These are phyloP conservation scores for Serripes groenlandicus DNA, from an alignment of 2,888 invertebrate species.

Conservation along the genomic window DNA sequence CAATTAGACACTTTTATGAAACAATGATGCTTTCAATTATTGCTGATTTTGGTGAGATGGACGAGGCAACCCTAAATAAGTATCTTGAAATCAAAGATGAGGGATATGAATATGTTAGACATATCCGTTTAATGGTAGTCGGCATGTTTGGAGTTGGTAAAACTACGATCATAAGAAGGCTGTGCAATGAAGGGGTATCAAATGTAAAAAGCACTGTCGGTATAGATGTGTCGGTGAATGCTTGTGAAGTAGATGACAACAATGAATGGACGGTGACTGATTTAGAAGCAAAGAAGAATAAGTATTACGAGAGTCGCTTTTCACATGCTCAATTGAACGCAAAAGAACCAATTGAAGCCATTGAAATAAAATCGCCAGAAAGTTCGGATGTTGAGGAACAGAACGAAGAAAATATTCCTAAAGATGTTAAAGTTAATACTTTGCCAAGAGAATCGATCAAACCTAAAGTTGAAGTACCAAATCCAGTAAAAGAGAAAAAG, in stretches of 20 bases:
- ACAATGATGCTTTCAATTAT: neutral
- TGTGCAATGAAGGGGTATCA: neutral
- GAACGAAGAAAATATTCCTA: neutral
- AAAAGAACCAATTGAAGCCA: no score
- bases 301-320: neutral
- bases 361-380: neutral
- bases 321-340: no score
- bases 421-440: neutral
- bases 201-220: conserved; percentile 3
- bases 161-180: neutral
- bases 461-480: neutral
- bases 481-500: neutral
- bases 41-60: neutral
- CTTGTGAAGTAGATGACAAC: neutral
- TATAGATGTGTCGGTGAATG: conserved; percentile 1
- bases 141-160: conserved; percentile 11
- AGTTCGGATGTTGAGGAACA: neutral
- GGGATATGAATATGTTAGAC: neutral
- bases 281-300: neutral
- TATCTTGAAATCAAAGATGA: neutral
- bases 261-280: conserved; percentile 1
- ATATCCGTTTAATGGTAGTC: neutral
- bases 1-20: neutral
- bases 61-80: neutral
- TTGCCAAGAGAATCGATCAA: neutral